phyloP scores from a whole-genome alignment of 2,888 invertebrate species.

The Cantharis rustica region DNA sequence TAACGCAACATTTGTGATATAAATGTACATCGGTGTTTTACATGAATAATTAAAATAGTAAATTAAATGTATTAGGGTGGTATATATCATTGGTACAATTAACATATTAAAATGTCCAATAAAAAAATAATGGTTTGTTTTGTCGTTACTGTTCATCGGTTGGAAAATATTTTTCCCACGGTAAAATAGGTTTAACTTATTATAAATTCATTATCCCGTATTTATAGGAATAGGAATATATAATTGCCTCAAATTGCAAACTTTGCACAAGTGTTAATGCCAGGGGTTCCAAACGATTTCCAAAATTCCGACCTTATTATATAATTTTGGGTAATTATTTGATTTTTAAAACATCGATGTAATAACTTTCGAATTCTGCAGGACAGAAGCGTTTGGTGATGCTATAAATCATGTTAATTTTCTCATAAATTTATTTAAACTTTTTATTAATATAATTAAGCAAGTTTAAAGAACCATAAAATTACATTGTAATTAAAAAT shows the following conservation, averaged over 20 bases:
- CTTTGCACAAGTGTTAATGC: neutral
- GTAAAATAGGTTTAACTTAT: constrained; percentile 9
- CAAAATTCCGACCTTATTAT: neutral
- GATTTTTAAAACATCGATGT: neutral
- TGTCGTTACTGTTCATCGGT: constrained; percentile 5
- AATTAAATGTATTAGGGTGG: neutral
- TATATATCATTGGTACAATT: neutral
- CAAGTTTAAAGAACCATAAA: neutral
- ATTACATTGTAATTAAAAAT: neutral
- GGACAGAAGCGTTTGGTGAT: neutral
- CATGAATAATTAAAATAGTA: neutral
- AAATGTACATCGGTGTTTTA: too few species aligned
- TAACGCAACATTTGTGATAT: neutral
- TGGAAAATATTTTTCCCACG: constrained; percentile 14
- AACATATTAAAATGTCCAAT: neutral
- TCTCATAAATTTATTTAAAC: too few species aligned
- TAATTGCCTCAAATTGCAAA: constrained; percentile 7
- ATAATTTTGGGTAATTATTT: neutral
- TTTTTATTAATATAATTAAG: too few species aligned
- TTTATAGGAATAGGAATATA: neutral
- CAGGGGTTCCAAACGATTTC: constrained; percentile 7
- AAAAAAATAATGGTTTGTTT: neutral
- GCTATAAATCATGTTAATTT: too few species aligned
- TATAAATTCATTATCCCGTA: constrained; percentile 14
- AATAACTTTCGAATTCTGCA: neutral